Base-by-base conservation (phyloP, 2,797 vertebrate genomes). In the Cuculus canorus region DNA sequence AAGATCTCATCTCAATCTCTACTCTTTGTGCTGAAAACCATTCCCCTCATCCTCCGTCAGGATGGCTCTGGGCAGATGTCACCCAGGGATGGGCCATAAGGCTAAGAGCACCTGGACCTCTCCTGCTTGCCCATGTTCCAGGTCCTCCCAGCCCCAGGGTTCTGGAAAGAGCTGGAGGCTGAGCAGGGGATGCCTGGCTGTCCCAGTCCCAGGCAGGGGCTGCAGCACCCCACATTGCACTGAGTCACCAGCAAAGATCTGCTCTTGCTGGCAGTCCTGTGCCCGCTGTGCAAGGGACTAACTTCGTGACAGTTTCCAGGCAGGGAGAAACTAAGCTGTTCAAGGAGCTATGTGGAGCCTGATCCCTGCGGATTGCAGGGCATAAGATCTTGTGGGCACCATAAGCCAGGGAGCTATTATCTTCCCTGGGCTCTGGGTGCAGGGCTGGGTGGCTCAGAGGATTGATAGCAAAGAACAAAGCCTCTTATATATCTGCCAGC, bases 401-500 rank as follows among this genome's bases (percentile, higher is more conserved):
- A n/a, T 96, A 92, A 94, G 89, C 91, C 91, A 73, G 32, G 63
- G 77, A 93, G 70, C 85, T 93, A 94, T 96, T 96, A 96, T 94
- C 82, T 96, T 92, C 69, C 82, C n/a, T 32, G 18, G 82, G 65
- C 82, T 95, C 82, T 3, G 5, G 56, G 53, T 9, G 0, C 50
- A 88, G 82, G 73, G 66, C 87, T 89, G 54, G 41, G 30, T 91
- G 80, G 93, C 87, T 96, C 85, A 92, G 70, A 91, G 89, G 95
- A 92, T 60, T 93, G 82, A 81, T 66, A 90, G 90, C 37, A 60
- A 83, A 92, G 87, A 94, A 94, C 94, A 96, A 96, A 97, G 94
- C 96, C 86, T 96, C 94, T 95, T 96, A 96, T 9, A 65, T 47
- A 83, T 93, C 93, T 94, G 59, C 79, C 84, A 94, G 94, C 92